Evolutionary conservation across 2,888 invertebrate species (phyloP).

Genomic region (Chrysolina americana): DNA sequence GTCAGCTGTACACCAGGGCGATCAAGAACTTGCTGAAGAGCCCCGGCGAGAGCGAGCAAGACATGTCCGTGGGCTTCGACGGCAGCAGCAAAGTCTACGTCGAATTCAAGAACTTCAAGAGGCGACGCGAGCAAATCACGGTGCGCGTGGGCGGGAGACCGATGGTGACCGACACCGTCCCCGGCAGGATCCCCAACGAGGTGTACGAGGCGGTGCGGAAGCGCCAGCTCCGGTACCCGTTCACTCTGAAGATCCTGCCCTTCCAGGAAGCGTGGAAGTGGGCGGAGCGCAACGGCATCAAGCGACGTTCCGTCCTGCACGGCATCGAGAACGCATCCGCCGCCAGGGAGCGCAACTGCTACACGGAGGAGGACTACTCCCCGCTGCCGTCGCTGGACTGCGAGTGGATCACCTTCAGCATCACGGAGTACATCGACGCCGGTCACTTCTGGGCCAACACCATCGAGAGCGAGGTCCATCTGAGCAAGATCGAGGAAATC

Average conservation of each 20-base stretch:
- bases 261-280: conserved; percentile 70
- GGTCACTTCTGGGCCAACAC: conserved; percentile 79
- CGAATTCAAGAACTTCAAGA: conserved; percentile 71
- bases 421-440: conserved; percentile 72
- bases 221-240: conserved; percentile 73
- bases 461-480: conserved; percentile 66
- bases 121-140: conserved; percentile 58
- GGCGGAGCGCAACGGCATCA: conserved; percentile 64
- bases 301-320: conserved; percentile 37
- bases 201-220: conserved; percentile 84
- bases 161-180: conserved; percentile 69
- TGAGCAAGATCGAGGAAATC: conserved; percentile 64
- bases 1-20: conserved; percentile 76
- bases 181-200: conserved; percentile 77
- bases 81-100: conserved; percentile 78
- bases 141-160: conserved; percentile 61
- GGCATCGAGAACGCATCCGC: not conserved
- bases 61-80: conserved; percentile 71
- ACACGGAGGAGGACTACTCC: conserved; percentile 49
- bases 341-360: conserved; percentile 54
- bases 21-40: conserved; percentile 74
- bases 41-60: conserved; percentile 68
- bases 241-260: conserved; percentile 74
- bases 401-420: conserved; percentile 54
- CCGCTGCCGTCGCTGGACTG: conserved; percentile 59